These are phyloP conservation scores for Lydus trimaculatus DNA, from an alignment of 2,888 invertebrate species.

Conservation along the genomic window DNA sequence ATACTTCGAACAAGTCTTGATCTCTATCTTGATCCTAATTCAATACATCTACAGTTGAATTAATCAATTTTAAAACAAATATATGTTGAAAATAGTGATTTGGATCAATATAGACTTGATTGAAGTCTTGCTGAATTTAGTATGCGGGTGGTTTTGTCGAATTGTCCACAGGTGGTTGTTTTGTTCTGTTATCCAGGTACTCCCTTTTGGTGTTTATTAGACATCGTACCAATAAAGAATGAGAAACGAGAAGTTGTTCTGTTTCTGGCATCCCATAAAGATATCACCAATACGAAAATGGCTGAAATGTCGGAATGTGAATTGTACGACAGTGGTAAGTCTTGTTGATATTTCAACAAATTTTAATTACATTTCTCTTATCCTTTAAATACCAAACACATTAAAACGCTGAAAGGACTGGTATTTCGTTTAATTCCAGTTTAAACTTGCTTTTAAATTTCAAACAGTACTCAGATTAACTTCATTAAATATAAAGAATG, in stretches of 20 bases:
- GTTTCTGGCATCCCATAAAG: constrained; percentile 96
- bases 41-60: no score
- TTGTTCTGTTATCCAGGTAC: constrained; percentile 67
- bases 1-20: not conserved
- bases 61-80: no score
- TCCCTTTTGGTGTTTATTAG: constrained; percentile 95
- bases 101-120: no score
- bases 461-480: not conserved
- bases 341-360: not conserved
- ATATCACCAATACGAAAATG: constrained; percentile 92
- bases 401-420: no score
- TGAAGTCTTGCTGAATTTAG: no score
- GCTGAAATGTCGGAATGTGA: constrained; percentile 85
- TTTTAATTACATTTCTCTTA: not conserved
- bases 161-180: not conserved
- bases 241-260: constrained; percentile 96
- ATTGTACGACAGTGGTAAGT: constrained; percentile 88
- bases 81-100: no score
- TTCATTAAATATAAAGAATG: not conserved
- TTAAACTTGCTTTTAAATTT: no score
- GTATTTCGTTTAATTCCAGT: no score
- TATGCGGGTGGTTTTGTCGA: no score
- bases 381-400: no score
- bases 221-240: constrained; percentile 98
- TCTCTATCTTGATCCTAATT: no score